phyloP scores from a whole-genome alignment of 2,888 invertebrate species.

The Notocelia uddmanniana region DNA sequence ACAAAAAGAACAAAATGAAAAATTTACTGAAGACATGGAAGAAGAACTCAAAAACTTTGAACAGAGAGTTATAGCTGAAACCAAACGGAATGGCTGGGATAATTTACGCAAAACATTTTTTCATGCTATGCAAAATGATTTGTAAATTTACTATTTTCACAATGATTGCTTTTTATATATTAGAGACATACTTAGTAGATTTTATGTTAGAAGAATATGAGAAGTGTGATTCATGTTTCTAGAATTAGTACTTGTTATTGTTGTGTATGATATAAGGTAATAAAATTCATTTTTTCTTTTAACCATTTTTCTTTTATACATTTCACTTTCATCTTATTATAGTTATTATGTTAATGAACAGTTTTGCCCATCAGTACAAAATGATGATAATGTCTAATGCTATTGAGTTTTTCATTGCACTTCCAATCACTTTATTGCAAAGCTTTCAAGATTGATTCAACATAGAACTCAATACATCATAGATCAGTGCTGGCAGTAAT shows the following conservation, averaged over 20 bases:
- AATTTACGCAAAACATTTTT: constrained; percentile 69
- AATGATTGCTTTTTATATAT: constrained; percentile 38
- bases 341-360: no score
- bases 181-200: constrained; percentile 41
- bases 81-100: constrained; percentile 73
- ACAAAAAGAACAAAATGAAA: constrained; percentile 66
- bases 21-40: constrained; percentile 70
- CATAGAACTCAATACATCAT: no score
- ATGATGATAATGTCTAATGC: no score
- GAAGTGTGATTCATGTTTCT: neutral
- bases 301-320: no score
- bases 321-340: no score
- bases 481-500: no score
- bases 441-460: no score
- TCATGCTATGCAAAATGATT: constrained; percentile 75
- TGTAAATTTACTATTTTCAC: constrained; percentile 54
- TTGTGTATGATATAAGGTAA: neutral
- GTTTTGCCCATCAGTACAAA: no score
- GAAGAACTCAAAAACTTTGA: constrained; percentile 71
- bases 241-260: neutral
- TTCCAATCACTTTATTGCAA: no score
- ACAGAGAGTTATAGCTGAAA: constrained; percentile 71
- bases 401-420: no score
- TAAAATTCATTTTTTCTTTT: neutral
- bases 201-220: constrained; percentile 35